Evolutionary conservation across 2,113 vertebrate species (phyloP), one percentile per base, ranked within the genome.

Genomic region (Epinephelus moara): DNA sequence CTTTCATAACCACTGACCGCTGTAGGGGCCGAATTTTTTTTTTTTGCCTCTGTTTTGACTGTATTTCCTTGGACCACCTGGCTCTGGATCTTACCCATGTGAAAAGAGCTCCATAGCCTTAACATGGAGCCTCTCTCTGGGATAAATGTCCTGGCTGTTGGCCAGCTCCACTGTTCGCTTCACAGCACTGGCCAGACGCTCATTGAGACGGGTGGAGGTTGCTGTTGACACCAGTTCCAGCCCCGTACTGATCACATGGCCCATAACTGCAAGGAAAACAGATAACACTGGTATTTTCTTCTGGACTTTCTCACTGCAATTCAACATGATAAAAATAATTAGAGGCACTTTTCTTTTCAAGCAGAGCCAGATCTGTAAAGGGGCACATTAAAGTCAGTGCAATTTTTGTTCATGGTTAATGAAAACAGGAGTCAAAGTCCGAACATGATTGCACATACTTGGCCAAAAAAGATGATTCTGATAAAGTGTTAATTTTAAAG

Each of bases 41-140:
- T 61, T 30, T 4, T 21, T 37, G 49, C 10, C 3, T 72, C 49
- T 19, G 52, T 56, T 52, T 14, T 7, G 17, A 37, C 40, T 5
- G 27, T 1, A 0, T 18, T 45, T 1, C 11, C 53, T 57, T 18
- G 37, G 6, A 3, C 7, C 2, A 18, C n/a, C 50, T 45, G 37
- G 11, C 49, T 66, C 49, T 59, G 63, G 21, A 14, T 60, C 96
- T 95, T 90, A 99, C 98, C 98, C 98, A 8, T 73, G 94, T 52
- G 98, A 96, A 89, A 98, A 97, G 42, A 92, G 76, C 59, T 98
- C 95, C 71, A 99, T 9, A 0, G 98, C 98, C 14, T 93, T 85
- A 13, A 97, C 97, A 0, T 99, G 98, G 17, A 96, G 93, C 84
- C 40, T 95, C 91, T 99, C 98, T 81, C 98, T 82, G 53, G 88